These are phyloP conservation scores for Pyralis farinalis DNA, from an alignment of 2,888 invertebrate species.

Conservation along the genomic window DNA sequence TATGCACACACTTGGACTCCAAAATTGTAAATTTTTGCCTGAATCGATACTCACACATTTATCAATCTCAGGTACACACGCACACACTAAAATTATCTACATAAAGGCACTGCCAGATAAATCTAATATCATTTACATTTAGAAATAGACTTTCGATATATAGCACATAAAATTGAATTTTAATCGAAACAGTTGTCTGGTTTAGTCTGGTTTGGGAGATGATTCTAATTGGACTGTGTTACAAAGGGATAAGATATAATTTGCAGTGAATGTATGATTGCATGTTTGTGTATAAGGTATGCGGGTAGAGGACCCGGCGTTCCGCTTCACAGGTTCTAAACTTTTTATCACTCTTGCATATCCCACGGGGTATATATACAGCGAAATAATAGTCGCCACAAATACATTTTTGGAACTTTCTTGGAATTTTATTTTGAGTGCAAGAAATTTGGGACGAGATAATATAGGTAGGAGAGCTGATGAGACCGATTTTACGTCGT, in stretches of 20 bases:
- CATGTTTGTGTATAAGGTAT: slow-evolving; percentile 33
- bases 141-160: background rate
- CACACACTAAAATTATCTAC: slow-evolving; percentile 20
- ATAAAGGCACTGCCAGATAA: background rate
- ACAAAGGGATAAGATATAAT: background rate
- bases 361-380: background rate
- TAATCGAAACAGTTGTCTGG: background rate
- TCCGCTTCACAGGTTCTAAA: slow-evolving; percentile 42
- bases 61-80: slow-evolving; percentile 26
- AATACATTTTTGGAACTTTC: too few species aligned
- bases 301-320: slow-evolving; percentile 32
- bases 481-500: too few species aligned
- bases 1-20: slow-evolving; percentile 16
- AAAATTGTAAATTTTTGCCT: slow-evolving; percentile 20
- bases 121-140: background rate
- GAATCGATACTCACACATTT: slow-evolving; percentile 29
- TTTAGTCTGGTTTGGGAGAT: background rate
- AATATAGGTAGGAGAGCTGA: too few species aligned
- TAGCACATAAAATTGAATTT: background rate
- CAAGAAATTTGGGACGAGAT: too few species aligned
- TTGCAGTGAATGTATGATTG: slow-evolving; percentile 33
- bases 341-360: slow-evolving; percentile 15
- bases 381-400: slow-evolving; percentile 4
- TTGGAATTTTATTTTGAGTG: too few species aligned
- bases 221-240: too few species aligned